Base-by-base conservation (phyloP, 2,113 vertebrate species). In the Hydrochoerus hydrochaeris region DNA sequence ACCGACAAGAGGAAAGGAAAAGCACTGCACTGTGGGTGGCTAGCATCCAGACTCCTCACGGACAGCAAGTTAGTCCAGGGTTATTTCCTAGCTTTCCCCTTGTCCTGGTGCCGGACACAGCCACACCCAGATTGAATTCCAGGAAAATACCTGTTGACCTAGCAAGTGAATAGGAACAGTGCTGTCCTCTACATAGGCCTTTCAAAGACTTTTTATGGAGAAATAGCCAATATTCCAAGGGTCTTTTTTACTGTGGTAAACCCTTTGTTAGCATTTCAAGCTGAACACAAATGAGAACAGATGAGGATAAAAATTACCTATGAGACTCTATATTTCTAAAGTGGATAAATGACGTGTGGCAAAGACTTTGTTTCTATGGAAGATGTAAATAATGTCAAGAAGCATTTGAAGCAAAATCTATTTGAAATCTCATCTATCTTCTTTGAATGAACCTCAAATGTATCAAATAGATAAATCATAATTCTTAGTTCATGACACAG, bases 361-460 rank as follows among this genome's bases (percentile, higher is more conserved):
- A 32, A 80, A 85, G 30, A 0, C 3, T 81, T 85, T 88, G 28
- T 84, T 86, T 86, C 89, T 86, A n/a, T 81, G 52, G 16, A 85
- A 90, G 20, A 95, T 8, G 44, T 6, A 62, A 85, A 52, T 78
- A 4, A 73, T n/a, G 14, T 75, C 28, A 75, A 30, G 84, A 85
- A 92, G 6, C 52, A 91, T 41, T 26, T 90, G 67, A 87, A 90
- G 46, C 32, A 87, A 90, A 92, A 73, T 30, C 10, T 65, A 8
- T 26, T 89, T 19, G 44, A 93, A 97, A 91, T 95, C n/a, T 67
- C 57, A 26, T 26, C 10, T 46, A 63, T 95, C 95, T 91, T 62
- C 63, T 82, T 77, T 91, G 62, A 94, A 80, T 57, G n/a, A 96
- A 84, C 16, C 17, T 80, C 67, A 88, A 93, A 54, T 11, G 7